Conservation (phyloP, 2,113 vertebrate species). For the Setophaga petechia region DNA sequence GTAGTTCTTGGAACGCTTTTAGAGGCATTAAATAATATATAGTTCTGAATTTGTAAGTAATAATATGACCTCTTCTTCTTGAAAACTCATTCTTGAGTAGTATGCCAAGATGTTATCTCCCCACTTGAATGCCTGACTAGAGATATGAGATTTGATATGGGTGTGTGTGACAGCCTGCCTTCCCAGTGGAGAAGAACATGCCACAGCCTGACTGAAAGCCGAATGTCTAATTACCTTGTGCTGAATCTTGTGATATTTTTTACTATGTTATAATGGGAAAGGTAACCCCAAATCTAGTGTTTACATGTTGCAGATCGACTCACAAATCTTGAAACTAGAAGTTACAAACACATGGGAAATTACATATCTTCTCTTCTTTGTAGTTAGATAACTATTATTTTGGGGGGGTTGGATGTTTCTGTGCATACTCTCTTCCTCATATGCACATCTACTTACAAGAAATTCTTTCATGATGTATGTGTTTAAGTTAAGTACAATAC, state of each 20-base stretch:
- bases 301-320: neutral
- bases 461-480: neutral
- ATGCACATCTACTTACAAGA: neutral
- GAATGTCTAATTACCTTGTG: neutral
- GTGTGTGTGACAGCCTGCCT: neutral
- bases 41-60: neutral
- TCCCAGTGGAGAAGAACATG: neutral
- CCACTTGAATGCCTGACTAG: neutral
- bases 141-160: neutral
- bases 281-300: neutral
- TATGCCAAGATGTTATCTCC: neutral
- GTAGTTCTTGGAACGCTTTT: neutral
- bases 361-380: neutral
- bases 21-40: neutral
- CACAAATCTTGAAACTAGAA: neutral
- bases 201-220: neutral
- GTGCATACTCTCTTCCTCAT: neutral
- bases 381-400: neutral
- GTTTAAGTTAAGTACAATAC: neutral
- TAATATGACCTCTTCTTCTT: neutral
- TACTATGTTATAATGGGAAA: neutral
- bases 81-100: neutral
- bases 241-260: neutral
- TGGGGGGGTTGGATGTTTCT: neutral
- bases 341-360: neutral